Evolutionary conservation across 2,797 vertebrate species (phyloP).

Genomic region (Emys orbicularis): DNA sequence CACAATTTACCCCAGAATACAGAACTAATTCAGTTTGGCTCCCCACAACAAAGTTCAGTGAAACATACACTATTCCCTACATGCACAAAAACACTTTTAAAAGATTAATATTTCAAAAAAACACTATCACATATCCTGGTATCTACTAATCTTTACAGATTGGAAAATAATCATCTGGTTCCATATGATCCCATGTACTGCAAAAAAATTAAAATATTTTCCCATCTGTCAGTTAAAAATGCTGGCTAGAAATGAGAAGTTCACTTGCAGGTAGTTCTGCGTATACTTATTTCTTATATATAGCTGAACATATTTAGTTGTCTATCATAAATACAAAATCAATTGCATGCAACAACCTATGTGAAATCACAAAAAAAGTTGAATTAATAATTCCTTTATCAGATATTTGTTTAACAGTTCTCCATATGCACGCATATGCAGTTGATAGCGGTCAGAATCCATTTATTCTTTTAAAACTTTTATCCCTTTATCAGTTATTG

Average conservation of each 20-base stretch:
- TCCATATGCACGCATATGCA: neutral
- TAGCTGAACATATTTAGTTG: slow-evolving; percentile 27
- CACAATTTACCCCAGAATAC: neutral
- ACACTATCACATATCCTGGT: neutral
- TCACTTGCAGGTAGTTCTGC: slow-evolving; percentile 9
- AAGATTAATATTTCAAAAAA: neutral
- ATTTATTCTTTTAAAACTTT: slow-evolving; percentile 7
- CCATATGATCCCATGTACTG: neutral
- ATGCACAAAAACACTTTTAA: neutral
- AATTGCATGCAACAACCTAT: neutral
- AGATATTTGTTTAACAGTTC: slow-evolving; percentile 2
- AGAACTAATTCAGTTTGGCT: neutral
- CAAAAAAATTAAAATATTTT: slow-evolving; percentile 9
- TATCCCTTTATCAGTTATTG: slow-evolving; percentile 12
- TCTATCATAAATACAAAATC: neutral
- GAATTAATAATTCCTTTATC: neutral
- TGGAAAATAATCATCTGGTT: neutral
- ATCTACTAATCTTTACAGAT: neutral
- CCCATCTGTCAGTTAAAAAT: slow-evolving; percentile 45
- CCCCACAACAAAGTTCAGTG: neutral
- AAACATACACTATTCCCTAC: neutral
- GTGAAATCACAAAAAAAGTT: neutral
- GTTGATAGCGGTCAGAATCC: neutral
- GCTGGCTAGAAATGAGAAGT: neutral
- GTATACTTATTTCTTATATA: neutral